These are phyloP conservation scores for Daktulosphaira vitifoliae DNA, from an alignment of 1,140 invertebrate genomes.

Conservation along the genomic window DNA sequence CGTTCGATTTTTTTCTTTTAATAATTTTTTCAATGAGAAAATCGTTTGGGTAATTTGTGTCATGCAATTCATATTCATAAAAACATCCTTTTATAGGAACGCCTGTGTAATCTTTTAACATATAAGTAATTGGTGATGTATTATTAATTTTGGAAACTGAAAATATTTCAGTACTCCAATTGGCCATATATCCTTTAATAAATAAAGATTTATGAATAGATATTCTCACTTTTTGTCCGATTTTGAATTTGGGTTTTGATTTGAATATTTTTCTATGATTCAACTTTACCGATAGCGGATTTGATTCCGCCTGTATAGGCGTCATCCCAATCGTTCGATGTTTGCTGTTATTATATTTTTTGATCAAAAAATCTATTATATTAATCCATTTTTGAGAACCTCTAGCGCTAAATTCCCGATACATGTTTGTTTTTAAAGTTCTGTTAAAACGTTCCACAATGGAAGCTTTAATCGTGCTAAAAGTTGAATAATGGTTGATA, in stretches of 20 bases:
- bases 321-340: neutral
- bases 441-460: conserved; percentile 38
- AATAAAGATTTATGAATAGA: neutral
- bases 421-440: neutral
- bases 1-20: neutral
- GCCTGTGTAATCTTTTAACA: neutral
- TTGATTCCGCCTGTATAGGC: neutral
- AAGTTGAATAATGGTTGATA: conserved; percentile 41
- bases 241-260: neutral
- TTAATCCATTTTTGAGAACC: neutral
- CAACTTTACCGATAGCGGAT: neutral
- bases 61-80: neutral
- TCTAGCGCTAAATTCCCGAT: neutral
- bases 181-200: neutral
- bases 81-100: neutral
- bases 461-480: conserved; percentile 43
- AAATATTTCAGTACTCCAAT: neutral
- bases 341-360: neutral
- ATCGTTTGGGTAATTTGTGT: neutral
- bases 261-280: neutral
- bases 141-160: neutral
- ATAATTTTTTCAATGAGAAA: neutral
- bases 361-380: neutral
- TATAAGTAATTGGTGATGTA: neutral
- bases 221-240: neutral